Percentiles rank a stretch among this genome's conserved stretches.
These are phyloP conservation scores for Aproaerema taeniolella DNA, from an alignment of 2,888 invertebrate genomes.

Conservation along the genomic window DNA sequence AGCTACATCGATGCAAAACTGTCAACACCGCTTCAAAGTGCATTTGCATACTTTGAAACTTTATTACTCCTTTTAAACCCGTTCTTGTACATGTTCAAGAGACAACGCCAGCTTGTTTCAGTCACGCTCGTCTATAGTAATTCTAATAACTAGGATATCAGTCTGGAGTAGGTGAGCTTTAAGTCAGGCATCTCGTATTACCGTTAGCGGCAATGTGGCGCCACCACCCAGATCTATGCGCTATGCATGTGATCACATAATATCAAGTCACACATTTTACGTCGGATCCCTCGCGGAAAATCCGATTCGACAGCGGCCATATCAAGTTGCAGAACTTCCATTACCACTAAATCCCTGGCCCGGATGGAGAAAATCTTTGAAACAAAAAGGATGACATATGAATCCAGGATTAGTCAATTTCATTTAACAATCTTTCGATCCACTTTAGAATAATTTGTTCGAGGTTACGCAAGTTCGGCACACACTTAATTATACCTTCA, in stretches of 20 bases:
- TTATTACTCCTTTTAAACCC: too few relatives aligned
- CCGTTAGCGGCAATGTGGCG: constrained; percentile 66
- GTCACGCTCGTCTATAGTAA: constrained; percentile 13
- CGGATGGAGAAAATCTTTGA: too few relatives aligned
- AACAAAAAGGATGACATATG: too few relatives aligned
- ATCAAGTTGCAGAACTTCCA: constrained; percentile 3
- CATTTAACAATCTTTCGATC: too few relatives aligned
- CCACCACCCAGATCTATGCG: constrained; percentile 36
- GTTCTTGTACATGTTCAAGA: too few relatives aligned
- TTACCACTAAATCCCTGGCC: too few relatives aligned
- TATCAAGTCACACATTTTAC: constrained; percentile 8
- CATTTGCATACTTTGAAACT: constrained; percentile 2
- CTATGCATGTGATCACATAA: constrained; percentile 15
- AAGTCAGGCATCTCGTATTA: constrained; percentile 68
- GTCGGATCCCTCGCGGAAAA: constrained; percentile 1
- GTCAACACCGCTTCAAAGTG: constrained; percentile 6
- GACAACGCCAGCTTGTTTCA: not conserved
- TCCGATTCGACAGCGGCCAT: not conserved
- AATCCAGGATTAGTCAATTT: too few relatives aligned
- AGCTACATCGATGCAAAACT: constrained; percentile 7
- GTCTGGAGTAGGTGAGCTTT: constrained; percentile 40
- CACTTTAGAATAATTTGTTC: too few relatives aligned
- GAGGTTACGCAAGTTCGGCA: too few relatives aligned
- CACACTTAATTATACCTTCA: too few relatives aligned
- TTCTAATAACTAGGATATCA: constrained; percentile 36